phyloP scores from a whole-genome alignment of 1,140 invertebrate species.

The Drosophila kikkawai region DNA sequence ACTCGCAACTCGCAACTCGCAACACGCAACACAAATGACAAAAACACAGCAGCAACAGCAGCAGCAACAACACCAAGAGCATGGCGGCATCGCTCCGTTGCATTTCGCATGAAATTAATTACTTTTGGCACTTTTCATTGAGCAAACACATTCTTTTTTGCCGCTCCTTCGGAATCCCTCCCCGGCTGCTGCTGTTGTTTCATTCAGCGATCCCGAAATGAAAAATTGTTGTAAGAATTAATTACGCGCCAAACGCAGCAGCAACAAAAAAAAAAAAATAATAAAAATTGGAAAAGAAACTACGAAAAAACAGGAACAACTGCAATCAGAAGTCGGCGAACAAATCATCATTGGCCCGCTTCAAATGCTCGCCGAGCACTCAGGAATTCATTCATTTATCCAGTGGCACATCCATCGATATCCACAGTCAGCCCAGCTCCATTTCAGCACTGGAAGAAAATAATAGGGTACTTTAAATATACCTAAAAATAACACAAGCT shows the following conservation, averaged over 20 bases:
- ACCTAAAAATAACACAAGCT: no score
- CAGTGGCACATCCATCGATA: slow-evolving; percentile 53
- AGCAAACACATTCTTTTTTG: slow-evolving; percentile 76
- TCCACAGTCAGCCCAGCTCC: slow-evolving; percentile 29
- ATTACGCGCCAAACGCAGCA: slow-evolving; percentile 77
- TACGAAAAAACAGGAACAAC: slow-evolving; percentile 26
- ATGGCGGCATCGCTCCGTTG: slow-evolving; percentile 64
- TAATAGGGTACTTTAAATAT: accelerated
- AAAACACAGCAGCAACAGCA: slow-evolving; percentile 41
- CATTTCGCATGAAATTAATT: slow-evolving; percentile 83
- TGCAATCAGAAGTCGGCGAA: slow-evolving; percentile 44
- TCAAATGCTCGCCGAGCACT: slow-evolving; percentile 66
- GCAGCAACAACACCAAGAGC: slow-evolving; percentile 5
- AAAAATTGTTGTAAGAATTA: slow-evolving; percentile 82
- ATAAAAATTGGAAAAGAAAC: slow-evolving; percentile 6
- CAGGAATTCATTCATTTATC: slow-evolving; percentile 60
- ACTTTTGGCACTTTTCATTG: slow-evolving; percentile 84
- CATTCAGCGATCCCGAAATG: slow-evolving; percentile 69
- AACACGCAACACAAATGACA: slow-evolving; percentile 57
- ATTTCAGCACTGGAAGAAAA: slow-evolving; percentile 2
- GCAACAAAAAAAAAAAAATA: slow-evolving; percentile 18
- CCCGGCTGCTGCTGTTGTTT: slow-evolving; percentile 45
- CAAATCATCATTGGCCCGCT: slow-evolving; percentile 69
- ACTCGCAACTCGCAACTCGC: slow-evolving; percentile 23
- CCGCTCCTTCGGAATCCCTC: slow-evolving; percentile 6